A percentile compares a stretch with the other conserved stretches of the same genome.
These are phyloP conservation scores for Melieria crassipennis DNA, from an alignment of 2,888 invertebrate genomes.

Conservation along the genomic window DNA sequence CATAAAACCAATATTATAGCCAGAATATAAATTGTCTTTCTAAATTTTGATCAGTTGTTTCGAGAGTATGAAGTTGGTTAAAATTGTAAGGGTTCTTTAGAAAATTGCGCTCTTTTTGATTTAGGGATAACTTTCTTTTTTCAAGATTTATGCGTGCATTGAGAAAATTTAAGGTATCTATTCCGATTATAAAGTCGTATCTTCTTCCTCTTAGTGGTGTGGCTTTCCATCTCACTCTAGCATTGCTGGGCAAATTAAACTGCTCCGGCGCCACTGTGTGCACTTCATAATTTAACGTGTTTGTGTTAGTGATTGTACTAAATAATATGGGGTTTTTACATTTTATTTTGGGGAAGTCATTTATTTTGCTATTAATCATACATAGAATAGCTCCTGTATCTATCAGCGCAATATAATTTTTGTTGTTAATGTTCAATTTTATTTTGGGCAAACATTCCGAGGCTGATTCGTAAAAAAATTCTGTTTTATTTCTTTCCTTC, in stretches of 20 bases:
- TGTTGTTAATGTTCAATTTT: neutral
- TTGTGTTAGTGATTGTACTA: constrained; percentile 5
- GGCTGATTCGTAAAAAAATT: constrained; percentile 15
- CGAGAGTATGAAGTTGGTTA: neutral
- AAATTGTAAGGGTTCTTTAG: no score
- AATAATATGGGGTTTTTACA: neutral
- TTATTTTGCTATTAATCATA: neutral
- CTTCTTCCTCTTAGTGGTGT: constrained; percentile 11
- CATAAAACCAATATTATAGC: no score
- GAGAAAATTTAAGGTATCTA: no score
- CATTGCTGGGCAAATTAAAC: constrained; percentile 17
- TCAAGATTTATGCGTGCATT: no score
- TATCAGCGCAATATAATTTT: constrained; percentile 8
- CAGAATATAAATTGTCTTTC: no score
- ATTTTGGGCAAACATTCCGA: constrained; percentile 9
- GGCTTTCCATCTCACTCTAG: constrained; percentile 23
- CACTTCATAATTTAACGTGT: constrained; percentile 1
- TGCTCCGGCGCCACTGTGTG: constrained; percentile 18
- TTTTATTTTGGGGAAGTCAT: neutral
- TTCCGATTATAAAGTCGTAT: constrained; percentile 21
- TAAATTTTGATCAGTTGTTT: neutral
- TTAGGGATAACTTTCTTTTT: no score
- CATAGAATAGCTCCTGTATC: constrained; percentile 8
- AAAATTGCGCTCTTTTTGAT: no score
- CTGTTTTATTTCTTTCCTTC: no score